Conservation (phyloP, 2,113 vertebrate species). For the Coreoperca whiteheadi region DNA sequence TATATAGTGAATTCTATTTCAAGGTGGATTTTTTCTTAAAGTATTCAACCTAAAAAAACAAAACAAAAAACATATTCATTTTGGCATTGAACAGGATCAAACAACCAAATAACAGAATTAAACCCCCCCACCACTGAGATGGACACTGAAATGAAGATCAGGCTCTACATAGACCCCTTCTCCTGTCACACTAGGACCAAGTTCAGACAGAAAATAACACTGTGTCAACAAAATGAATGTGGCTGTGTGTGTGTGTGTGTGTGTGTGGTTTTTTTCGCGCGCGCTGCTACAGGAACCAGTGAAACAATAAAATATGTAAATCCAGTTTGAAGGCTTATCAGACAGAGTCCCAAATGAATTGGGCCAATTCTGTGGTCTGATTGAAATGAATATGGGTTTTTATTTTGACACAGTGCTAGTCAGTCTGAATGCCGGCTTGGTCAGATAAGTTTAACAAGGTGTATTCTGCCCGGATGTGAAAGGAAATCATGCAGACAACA, state of each 20-base stretch:
- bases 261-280: too few relatives aligned
- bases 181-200: conserved; percentile 10
- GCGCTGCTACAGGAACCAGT: not conserved
- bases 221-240: conserved; percentile 2
- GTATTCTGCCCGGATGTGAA: conserved; percentile 12
- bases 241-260: not conserved
- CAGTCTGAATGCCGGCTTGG: conserved; percentile 19
- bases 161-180: not conserved
- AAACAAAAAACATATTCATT: not conserved
- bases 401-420: conserved; percentile 6
- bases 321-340: not conserved
- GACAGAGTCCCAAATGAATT: not conserved
- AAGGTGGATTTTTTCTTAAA: conserved; percentile 50
- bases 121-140: not conserved
- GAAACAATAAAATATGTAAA: not conserved
- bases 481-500: conserved; percentile 53
- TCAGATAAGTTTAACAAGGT: not conserved
- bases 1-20: not conserved
- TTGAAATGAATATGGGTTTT: not conserved
- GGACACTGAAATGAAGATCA: conserved; percentile 18
- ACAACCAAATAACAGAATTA: conserved; percentile 1
- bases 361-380: not conserved
- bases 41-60: not conserved
- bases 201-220: conserved; percentile 44
- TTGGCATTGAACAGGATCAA: conserved; percentile 33